These are phyloP conservation scores for Microplitis manilae DNA, from an alignment of 2,888 invertebrate genomes.

Conservation along the genomic window DNA sequence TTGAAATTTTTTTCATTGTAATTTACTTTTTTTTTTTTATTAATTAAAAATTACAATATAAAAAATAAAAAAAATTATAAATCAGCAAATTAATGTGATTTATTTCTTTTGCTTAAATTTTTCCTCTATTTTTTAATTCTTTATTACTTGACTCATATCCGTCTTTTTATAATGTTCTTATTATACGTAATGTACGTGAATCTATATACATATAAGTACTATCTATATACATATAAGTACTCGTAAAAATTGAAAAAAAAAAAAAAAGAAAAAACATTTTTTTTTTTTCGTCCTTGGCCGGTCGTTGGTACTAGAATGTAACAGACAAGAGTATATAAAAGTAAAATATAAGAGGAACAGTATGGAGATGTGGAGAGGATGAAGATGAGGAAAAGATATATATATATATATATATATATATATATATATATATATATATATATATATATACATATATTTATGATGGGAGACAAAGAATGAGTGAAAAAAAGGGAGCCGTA, in stretches of 20 bases:
- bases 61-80: not conserved
- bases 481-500: constrained; percentile 50
- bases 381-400: constrained; percentile 33
- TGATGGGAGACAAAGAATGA: constrained; percentile 39
- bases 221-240: not conserved
- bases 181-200: not conserved
- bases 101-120: not conserved
- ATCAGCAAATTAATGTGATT: not conserved
- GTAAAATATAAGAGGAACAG: constrained; percentile 37
- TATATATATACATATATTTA: constrained; percentile 34
- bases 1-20: not conserved
- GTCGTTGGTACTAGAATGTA: constrained; percentile 27
- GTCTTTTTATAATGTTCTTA: not conserved
- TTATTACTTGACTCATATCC: not conserved
- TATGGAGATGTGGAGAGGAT: constrained; percentile 41
- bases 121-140: not conserved
- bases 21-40: not conserved
- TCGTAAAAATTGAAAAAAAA: not conserved
- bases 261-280: not conserved
- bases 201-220: not conserved
- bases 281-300: constrained; percentile 5
- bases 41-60: not conserved
- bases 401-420: not conserved
- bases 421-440: constrained; percentile 24
- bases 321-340: constrained; percentile 24